Conservation (phyloP, 2,888 invertebrate genomes). For the Eugnorisma glareosa region DNA sequence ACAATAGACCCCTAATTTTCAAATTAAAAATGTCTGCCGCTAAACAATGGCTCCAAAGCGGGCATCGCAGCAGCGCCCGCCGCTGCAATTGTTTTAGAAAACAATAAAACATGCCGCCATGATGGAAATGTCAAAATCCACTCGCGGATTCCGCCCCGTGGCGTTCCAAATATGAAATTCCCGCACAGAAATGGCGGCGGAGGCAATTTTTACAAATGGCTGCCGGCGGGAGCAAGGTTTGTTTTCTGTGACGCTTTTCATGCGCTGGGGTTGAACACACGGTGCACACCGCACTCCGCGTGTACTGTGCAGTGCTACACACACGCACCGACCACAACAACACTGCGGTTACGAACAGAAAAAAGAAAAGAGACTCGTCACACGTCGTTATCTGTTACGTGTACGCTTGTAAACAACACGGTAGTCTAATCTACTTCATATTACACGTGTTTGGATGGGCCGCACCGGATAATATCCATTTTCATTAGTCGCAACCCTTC, state of each 20-base stretch:
- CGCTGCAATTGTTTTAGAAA: slow-evolving; percentile 85
- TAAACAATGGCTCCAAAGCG: slow-evolving; percentile 85
- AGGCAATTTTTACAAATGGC: slow-evolving; percentile 90
- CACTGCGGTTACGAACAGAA: slow-evolving; percentile 57
- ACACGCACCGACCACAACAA: slow-evolving; percentile 41
- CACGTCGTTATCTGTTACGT: slow-evolving; percentile 24
- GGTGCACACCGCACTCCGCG: slow-evolving; percentile 28
- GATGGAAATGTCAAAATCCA: slow-evolving; percentile 82
- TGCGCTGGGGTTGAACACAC: slow-evolving; percentile 64
- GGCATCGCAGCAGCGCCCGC: slow-evolving; percentile 76
- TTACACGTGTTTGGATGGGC: slow-evolving; percentile 22
- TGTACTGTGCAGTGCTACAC: background rate
- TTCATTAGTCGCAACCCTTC: slow-evolving; percentile 44
- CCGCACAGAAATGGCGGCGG: slow-evolving; percentile 89
- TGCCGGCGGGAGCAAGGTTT: slow-evolving; percentile 84
- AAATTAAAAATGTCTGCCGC: slow-evolving; percentile 84
- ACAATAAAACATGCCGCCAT: slow-evolving; percentile 87
- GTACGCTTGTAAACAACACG: slow-evolving; percentile 6
- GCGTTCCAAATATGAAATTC: slow-evolving; percentile 89
- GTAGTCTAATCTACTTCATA: slow-evolving; percentile 3
- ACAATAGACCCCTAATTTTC: slow-evolving; percentile 84
- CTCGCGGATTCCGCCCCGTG: slow-evolving; percentile 86
- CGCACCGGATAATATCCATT: slow-evolving; percentile 32
- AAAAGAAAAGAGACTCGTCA: slow-evolving; percentile 16
- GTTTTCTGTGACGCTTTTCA: slow-evolving; percentile 75